A percentile compares a stretch with the other conserved stretches of the same genome.
These are phyloP conservation scores for Nesogale talazaci DNA, from an alignment of 2,113 vertebrate genomes.

Conservation along the genomic window DNA sequence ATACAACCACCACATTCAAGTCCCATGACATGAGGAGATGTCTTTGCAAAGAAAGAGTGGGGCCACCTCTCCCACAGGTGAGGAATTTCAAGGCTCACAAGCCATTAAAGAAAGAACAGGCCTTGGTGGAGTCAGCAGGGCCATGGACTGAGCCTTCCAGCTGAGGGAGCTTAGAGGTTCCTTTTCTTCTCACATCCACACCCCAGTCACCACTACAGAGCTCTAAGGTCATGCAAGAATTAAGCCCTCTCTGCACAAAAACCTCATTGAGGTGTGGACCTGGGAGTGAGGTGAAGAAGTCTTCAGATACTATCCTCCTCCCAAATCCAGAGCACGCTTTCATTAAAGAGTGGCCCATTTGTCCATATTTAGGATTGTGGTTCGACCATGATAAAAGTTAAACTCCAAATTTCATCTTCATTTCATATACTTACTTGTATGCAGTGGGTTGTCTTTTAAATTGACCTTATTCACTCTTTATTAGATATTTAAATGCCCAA, in stretches of 20 bases:
- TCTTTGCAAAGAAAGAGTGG: not conserved
- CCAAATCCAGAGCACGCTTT: not conserved
- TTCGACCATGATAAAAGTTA: not conserved
- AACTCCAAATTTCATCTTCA: not conserved
- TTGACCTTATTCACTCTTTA: not conserved
- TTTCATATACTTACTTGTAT: no score
- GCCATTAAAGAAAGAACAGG: not conserved
- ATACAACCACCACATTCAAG: not conserved
- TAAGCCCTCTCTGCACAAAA: no score
- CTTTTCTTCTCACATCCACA: not conserved
- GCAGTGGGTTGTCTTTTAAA: not conserved
- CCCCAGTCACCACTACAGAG: rapidly evolving
- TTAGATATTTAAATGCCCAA: not conserved
- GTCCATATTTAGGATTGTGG: not conserved
- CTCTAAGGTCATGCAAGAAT: not conserved
- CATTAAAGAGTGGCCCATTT: not conserved
- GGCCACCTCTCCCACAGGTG: not conserved
- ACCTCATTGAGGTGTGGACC: not conserved
- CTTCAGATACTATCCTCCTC: not conserved
- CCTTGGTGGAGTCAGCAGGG: rapidly evolving
- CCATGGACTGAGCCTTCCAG: not conserved
- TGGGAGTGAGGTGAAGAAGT: not conserved
- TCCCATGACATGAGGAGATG: not conserved
- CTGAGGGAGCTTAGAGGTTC: no score
- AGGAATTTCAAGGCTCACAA: not conserved